Base-by-base conservation (phyloP, 2,888 invertebrate species). In the Hirudinaria manillensis region DNA sequence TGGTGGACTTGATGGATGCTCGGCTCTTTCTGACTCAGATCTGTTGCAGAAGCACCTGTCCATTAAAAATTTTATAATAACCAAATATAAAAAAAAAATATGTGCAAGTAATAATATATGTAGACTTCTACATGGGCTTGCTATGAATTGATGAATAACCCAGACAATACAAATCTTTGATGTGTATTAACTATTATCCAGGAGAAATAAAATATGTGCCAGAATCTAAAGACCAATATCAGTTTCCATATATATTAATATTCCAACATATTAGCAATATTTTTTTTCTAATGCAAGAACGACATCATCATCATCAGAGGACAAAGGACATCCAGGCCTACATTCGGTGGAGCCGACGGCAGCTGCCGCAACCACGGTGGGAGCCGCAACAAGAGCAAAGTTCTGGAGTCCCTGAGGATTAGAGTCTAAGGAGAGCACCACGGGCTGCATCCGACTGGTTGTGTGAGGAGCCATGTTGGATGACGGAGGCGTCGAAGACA, bases 1-100 rank as follows among this genome's bases (percentile, higher is more conserved):
- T 72, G 51, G 10, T 72, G 72, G 29, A 21, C 1, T 56, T 72
- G 61, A 2, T 73, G 73, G 45, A 53, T 16, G n/a, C 53, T 21
- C 29, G 24, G 29, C 29, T 72, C 72, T 53, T 55, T 61, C 13
- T 72, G 53, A 16, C 55, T 53, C 53, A 45, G 27, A 51, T 53
- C 51, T 6, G 27, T 53, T 53, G 45, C 51, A 72, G 27, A 6
- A 32, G 45, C 21, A 24, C 72, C 53, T 36, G 10, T 16, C 1
- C 3, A 45, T 21, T 13, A 6, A 70, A 45, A 27, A n/a, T 29
- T n/a, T 68, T n/a, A 24, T 10, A 34, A 29, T 45, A 45, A 45
- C 10, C 45, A 2, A 45, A 45, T 6, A 45, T 45, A 45, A 16
- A 10, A 45, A 45, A 45, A 45, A 6, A 10, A 45, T 16, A 45